phyloP scores from a whole-genome alignment of 2,113 vertebrate species.

The Indri indri region DNA sequence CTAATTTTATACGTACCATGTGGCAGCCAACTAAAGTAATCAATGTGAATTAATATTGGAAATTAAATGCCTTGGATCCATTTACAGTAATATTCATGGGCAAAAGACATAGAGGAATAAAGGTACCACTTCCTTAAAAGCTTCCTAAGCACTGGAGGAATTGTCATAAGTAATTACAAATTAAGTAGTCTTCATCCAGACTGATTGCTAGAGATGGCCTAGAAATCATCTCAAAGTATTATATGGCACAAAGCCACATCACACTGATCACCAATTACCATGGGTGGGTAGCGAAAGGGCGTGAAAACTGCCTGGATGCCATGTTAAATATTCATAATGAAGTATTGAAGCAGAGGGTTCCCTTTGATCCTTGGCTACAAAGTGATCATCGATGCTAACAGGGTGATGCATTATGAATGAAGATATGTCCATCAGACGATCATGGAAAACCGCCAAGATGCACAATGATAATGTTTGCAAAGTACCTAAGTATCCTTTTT shows the following conservation, averaged over 20 bases:
- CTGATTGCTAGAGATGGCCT: conserved; percentile 23
- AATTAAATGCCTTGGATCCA: not conserved
- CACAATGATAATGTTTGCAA: not conserved
- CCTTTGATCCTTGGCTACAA: not conserved
- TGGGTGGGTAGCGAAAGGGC: not conserved
- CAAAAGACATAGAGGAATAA: not conserved
- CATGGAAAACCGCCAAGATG: not conserved
- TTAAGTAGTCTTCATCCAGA: conserved; percentile 2
- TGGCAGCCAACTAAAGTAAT: not conserved
- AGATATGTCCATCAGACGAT: not conserved
- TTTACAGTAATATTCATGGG: not conserved
- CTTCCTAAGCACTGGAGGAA: not conserved
- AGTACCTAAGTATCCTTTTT: not conserved
- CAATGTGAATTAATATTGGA: not conserved
- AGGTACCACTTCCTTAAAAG: not conserved
- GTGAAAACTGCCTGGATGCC: not conserved
- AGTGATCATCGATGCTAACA: not conserved
- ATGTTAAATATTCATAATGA: conserved; percentile 41
- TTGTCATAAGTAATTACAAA: conserved; percentile 49
- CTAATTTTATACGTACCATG: not conserved
- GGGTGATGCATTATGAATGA: not conserved
- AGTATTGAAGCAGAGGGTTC: not conserved
- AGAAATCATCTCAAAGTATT: conserved; percentile 4
- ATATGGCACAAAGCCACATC: not conserved
- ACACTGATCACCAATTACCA: not conserved